Evolutionary conservation across 2,888 invertebrate genomes (phyloP).

Genomic region (Acleris cristana): DNA sequence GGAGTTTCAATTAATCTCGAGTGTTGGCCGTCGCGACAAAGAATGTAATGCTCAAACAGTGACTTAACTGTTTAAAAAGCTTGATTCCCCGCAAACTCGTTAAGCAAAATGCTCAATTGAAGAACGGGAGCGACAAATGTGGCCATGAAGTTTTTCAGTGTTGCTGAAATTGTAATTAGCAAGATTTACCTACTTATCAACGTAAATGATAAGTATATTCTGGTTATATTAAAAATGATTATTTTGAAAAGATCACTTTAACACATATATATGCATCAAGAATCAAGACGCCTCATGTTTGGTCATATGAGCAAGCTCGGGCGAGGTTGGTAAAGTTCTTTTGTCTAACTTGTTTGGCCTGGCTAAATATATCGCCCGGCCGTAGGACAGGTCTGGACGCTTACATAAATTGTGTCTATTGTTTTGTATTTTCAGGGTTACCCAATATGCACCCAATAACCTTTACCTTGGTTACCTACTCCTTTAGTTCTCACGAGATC

Average conservation of each 20-base stretch:
- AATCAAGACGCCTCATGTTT: background rate
- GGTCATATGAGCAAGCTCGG: background rate
- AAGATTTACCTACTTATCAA: too few species aligned
- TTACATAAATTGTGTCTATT: background rate
- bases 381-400: constrained; percentile 3
- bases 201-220: too few species aligned
- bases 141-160: too few species aligned
- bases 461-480: too few species aligned
- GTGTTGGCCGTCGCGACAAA: constrained; percentile 39
- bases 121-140: background rate
- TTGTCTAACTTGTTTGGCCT: constrained; percentile 9
- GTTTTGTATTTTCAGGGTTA: background rate
- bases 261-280: background rate
- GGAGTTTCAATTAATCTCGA: constrained; percentile 66
- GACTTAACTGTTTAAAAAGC: constrained; percentile 46
- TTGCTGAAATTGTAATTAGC: too few species aligned
- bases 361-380: constrained; percentile 1
- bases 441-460: too few species aligned
- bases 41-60: constrained; percentile 34
- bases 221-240: too few species aligned
- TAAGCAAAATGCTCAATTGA: constrained; percentile 40
- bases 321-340: background rate
- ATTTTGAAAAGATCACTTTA: too few species aligned
- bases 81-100: constrained; percentile 41
- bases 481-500: too few species aligned